These are phyloP conservation scores for Malachius bipustulatus DNA, from an alignment of 2,888 invertebrate genomes.

Conservation along the genomic window DNA sequence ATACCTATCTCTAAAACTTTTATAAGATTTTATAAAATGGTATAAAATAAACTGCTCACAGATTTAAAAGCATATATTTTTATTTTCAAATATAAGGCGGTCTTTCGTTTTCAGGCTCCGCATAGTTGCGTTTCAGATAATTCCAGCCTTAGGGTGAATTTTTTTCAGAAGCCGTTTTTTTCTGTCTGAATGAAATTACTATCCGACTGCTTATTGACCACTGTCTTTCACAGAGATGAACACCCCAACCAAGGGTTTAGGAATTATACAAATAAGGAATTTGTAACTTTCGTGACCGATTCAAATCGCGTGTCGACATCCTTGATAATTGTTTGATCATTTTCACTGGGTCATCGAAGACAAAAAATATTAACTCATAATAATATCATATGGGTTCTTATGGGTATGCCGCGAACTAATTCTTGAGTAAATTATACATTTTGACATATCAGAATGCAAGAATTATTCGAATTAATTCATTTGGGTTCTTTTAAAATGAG, in stretches of 20 bases:
- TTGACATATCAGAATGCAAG: slow-evolving; percentile 26
- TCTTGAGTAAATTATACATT: slow-evolving; percentile 34
- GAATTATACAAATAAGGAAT: slow-evolving; percentile 27
- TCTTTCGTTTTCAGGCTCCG: no score
- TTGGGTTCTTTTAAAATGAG: no score
- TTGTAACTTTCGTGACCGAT: slow-evolving; percentile 30
- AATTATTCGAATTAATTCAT: slow-evolving; percentile 31
- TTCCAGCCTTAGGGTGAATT: no score
- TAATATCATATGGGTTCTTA: slow-evolving; percentile 24
- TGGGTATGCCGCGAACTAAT: slow-evolving; percentile 24
- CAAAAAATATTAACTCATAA: slow-evolving; percentile 24
- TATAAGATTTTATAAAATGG: no score
- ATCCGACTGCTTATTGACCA: slow-evolving; percentile 20
- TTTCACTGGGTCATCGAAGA: slow-evolving; percentile 32
- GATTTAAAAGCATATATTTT: no score
- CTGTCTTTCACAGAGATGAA: slow-evolving; percentile 20
- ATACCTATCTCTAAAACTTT: no score
- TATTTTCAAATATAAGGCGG: no score
- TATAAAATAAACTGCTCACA: no score
- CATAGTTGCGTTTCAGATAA: no score
- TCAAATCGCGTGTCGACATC: slow-evolving; percentile 30
- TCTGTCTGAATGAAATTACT: no score
- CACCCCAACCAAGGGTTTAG: no score
- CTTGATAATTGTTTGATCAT: slow-evolving; percentile 32
- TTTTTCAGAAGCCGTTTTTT: no score